A percentile compares a stretch with the other conserved stretches of the same genome.
These are phyloP conservation scores for Agapornis canus DNA, from an alignment of 2,797 vertebrate species.

Conservation along the genomic window DNA sequence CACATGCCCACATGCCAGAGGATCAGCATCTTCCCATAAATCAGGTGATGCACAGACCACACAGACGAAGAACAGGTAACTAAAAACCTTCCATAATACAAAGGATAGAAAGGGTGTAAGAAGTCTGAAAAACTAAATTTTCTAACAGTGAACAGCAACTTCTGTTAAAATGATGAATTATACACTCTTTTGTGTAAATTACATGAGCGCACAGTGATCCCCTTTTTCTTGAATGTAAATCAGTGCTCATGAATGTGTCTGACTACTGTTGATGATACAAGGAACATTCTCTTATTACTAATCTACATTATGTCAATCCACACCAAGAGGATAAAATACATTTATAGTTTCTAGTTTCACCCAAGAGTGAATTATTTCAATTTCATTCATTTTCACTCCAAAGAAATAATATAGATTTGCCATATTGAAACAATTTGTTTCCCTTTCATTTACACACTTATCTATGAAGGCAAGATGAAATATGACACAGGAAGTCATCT, in stretches of 20 bases:
- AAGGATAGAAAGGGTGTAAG: neutral
- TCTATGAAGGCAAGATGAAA: constrained; percentile 59
- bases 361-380: constrained; percentile 72
- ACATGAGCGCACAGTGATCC: neutral
- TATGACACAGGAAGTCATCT: constrained; percentile 41
- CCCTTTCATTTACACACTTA: constrained; percentile 73
- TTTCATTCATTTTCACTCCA: constrained; percentile 68
- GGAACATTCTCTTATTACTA: constrained; percentile 51
- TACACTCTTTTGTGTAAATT: constrained; percentile 37
- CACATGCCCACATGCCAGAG: accelerated
- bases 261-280: constrained; percentile 18
- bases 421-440: constrained; percentile 68
- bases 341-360: constrained; percentile 68
- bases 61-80: neutral
- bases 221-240: constrained; percentile 44
- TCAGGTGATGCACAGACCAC: neutral
- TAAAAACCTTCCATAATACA: neutral
- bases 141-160: neutral
- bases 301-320: constrained; percentile 46
- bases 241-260: neutral
- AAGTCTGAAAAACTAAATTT: neutral
- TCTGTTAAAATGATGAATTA: constrained; percentile 32
- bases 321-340: constrained; percentile 68
- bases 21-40: neutral
- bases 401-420: constrained; percentile 70